phyloP scores from a whole-genome alignment of 2,113 vertebrate species.

The Uria lomvia region DNA sequence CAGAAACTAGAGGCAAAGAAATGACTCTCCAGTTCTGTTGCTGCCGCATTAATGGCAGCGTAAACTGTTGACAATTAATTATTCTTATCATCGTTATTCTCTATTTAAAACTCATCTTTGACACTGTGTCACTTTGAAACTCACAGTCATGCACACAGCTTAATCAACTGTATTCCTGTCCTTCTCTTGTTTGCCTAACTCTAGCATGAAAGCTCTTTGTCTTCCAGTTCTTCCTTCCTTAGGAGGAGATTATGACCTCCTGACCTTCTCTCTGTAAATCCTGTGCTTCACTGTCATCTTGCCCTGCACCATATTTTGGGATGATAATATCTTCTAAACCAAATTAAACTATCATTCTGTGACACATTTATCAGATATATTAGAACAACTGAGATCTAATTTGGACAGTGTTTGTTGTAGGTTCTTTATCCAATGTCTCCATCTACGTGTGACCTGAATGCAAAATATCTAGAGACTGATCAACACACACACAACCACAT shows the following conservation, averaged over 20 bases:
- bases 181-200: neutral
- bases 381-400: neutral
- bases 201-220: neutral
- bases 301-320: neutral
- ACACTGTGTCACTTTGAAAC: neutral
- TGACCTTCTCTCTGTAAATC: neutral
- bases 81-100: neutral
- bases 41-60: neutral
- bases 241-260: neutral
- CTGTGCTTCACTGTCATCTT: neutral
- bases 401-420: neutral
- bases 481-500: neutral
- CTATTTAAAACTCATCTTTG: neutral
- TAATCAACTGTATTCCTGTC: neutral
- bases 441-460: neutral
- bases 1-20: neutral
- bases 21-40: neutral
- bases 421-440: neutral
- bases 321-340: neutral
- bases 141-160: fast-evolving
- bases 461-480: neutral
- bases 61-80: neutral
- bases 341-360: neutral
- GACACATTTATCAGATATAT: neutral
- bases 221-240: neutral